Evolutionary conservation across 2,888 invertebrate species (phyloP), one percentile per base, ranked within the genome.

Genomic region (Dynastes hyllus): DNA sequence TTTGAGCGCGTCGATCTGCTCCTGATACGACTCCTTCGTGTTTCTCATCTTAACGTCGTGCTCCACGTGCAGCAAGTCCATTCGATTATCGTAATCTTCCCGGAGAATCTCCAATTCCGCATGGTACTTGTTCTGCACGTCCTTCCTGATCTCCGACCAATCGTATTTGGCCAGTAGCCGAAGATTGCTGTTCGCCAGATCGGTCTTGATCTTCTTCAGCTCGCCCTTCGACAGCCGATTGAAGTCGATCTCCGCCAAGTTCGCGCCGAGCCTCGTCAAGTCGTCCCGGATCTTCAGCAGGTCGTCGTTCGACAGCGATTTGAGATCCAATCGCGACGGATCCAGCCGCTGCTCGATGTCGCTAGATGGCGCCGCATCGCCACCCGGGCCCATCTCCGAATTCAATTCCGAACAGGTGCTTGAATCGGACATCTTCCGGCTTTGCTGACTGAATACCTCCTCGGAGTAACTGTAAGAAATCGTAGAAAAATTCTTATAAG

Each of bases 361-460:
- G 27, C 29, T 77, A 2, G 50, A 0, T 50, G 50, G 51, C 1
- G 69, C 27, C 27, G 83, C 81, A 77, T 87, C 87, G 0, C 87
- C 87, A 9, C 85, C 86, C 1, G 86, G 86, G 0, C 86, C 88
- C 1, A 86, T 82, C 45, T 77, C 79, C 3, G 78, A 78, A 22
- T 61, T 51, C 22, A 63, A 51, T n/a, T 89, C 89, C 6, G 88
- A 89, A 79, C 85, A 85, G 16, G 86, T 85, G 79, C 88, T 88
- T n/a, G 88, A 88, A 22, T 82, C 87, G 2, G 91, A 92, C 86
- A 92, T 88, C 84, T 92, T 92, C 80, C 92, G 91, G 27, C 93
- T 93, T 69, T 93, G 93, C 83, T 93, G 93, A 81, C 92, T 93
- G 83, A 93, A 92, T 8, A 94, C 89, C 84, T 94, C 93, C 83